These are phyloP conservation scores for Peromyscus eremicus DNA, from an alignment of 2,797 vertebrate species.

Conservation along the genomic window DNA sequence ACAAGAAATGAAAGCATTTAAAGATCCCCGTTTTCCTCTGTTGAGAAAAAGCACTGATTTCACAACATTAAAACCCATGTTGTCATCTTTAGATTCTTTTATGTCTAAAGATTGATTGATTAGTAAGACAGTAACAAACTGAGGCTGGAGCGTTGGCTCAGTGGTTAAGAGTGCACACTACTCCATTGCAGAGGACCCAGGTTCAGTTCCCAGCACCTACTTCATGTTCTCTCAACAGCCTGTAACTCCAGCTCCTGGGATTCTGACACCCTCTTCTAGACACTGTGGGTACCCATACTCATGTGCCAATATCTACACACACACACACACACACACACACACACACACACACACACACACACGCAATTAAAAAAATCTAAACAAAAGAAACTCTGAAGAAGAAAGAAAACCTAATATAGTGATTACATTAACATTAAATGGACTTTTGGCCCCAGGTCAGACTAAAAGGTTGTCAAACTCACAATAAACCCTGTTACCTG, in stretches of 20 bases:
- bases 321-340: not conserved
- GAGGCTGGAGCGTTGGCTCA: not conserved
- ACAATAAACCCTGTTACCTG: not conserved
- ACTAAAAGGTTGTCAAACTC: not conserved
- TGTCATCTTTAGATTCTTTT: not conserved
- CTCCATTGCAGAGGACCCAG: not conserved
- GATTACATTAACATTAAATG: not conserved
- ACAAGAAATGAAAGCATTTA: not conserved
- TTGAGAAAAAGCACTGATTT: not conserved
- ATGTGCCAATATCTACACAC: not conserved
- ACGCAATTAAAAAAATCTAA: not conserved
- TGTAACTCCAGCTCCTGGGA: not conserved
- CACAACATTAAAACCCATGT: not conserved
- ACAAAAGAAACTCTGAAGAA: not conserved
- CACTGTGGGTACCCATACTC: not conserved
- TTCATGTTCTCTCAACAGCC: not conserved
- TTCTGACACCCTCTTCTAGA: not conserved
- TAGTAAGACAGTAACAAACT: not conserved
- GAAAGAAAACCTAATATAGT: not conserved
- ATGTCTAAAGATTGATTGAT: not conserved
- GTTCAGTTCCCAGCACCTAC: not conserved
- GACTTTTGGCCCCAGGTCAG: not conserved
- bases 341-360: not conserved
- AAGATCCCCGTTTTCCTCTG: not conserved
- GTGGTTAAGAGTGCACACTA: not conserved